Evolutionary conservation across 1,140 invertebrate species (phyloP).

Genomic region (Drosophila sulfurigaster): DNA sequence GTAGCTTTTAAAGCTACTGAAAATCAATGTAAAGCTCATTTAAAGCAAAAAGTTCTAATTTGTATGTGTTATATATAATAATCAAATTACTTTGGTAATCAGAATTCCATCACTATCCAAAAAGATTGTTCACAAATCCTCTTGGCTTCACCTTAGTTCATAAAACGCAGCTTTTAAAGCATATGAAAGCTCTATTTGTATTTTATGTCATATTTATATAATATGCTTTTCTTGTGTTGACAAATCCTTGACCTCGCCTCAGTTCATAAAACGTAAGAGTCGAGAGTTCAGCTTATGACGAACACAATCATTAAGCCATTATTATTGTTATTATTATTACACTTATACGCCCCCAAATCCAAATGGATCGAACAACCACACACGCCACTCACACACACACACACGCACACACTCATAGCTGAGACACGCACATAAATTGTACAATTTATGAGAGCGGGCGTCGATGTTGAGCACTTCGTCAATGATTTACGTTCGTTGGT

Average conservation of each 20-base stretch:
- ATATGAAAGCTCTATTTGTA: too few species aligned
- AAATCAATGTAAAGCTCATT: too few species aligned
- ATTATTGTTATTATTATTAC: conserved; percentile 82
- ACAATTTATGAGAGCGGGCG: conserved; percentile 45
- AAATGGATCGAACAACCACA: neutral
- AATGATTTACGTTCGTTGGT: conserved; percentile 65
- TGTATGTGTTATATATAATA: too few species aligned
- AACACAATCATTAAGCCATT: conserved; percentile 78
- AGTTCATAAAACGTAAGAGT: conserved; percentile 60
- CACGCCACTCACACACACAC: neutral
- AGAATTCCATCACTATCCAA: too few species aligned
- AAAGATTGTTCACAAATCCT: too few species aligned
- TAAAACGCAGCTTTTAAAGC: too few species aligned
- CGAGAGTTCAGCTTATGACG: conserved; percentile 53
- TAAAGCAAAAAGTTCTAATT: too few species aligned
- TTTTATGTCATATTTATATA: too few species aligned
- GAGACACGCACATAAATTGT: conserved; percentile 66
- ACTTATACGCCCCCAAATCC: conserved; percentile 37
- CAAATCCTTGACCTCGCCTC: conserved; percentile 50
- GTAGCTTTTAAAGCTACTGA: too few species aligned
- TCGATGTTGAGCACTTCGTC: conserved; percentile 14
- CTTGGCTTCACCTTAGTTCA: too few species aligned
- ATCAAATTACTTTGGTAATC: too few species aligned
- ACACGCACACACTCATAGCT: too few species aligned
- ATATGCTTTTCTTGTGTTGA: conserved; percentile 47